A percentile compares a stretch with the other conserved stretches of the same genome.
Conservation (phyloP, 92 coral and sea anemone species). For the Desmophyllum pertusum region DNA sequence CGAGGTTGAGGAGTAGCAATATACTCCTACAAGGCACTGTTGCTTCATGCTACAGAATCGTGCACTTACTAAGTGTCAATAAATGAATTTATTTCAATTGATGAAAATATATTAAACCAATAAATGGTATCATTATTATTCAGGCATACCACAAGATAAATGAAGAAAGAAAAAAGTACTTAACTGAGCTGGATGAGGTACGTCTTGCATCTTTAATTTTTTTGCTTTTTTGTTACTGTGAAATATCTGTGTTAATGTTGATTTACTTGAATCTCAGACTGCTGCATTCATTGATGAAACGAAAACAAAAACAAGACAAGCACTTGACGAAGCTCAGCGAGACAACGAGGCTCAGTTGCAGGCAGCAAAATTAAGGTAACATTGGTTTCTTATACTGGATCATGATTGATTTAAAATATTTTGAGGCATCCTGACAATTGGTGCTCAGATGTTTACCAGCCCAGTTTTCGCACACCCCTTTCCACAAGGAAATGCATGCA, state of each 20-base stretch:
- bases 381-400: neutral
- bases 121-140: neutral
- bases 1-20: too few species aligned
- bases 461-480: too few species aligned
- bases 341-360: conserved; percentile 82
- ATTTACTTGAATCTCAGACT: conserved; percentile 56
- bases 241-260: neutral
- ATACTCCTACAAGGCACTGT: too few species aligned
- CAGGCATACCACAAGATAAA: conserved; percentile 92
- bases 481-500: too few species aligned
- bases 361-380: conserved; percentile 25
- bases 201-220: too few species aligned
- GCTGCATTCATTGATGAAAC: conserved; percentile 90
- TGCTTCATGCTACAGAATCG: too few species aligned
- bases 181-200: conserved; percentile 92
- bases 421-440: too few species aligned
- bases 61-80: neutral
- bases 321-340: conserved; percentile 82
- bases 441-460: too few species aligned
- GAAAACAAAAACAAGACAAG: conserved; percentile 82
- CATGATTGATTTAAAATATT: neutral
- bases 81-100: neutral
- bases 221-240: neutral
- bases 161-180: conserved; percentile 85
- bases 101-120: neutral